Conservation (phyloP, 2,888 invertebrate genomes). For the Cabera pusaria region DNA sequence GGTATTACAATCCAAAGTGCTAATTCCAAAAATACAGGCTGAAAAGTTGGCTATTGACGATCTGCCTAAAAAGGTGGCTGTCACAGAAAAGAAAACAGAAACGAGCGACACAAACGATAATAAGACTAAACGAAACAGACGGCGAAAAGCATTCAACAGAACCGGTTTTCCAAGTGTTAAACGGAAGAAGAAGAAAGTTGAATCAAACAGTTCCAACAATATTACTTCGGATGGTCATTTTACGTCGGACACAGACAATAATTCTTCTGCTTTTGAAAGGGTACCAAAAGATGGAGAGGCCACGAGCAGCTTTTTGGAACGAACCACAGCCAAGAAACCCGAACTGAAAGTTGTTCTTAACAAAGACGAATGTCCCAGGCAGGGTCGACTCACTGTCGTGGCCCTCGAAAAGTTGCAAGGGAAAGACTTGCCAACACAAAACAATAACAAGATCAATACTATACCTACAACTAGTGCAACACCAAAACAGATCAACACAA, state of each 20-base stretch:
- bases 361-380: conserved; percentile 77
- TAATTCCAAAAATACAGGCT: conserved; percentile 67
- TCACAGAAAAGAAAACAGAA: conserved; percentile 55
- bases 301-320: conserved; percentile 85
- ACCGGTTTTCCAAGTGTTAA: conserved; percentile 94
- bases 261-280: conserved; percentile 83
- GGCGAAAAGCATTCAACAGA: conserved; percentile 91
- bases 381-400: conserved; percentile 83
- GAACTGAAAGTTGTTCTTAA: conserved; percentile 77
- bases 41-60: conserved; percentile 61
- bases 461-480: conserved; percentile 39
- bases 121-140: conserved; percentile 77
- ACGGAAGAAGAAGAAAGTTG: conserved; percentile 89
- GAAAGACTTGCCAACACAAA: conserved; percentile 56
- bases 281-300: conserved; percentile 88
- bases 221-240: conserved; percentile 60
- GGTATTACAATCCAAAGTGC: conserved; percentile 65
- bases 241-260: conserved; percentile 70
- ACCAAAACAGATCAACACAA: conserved; percentile 7
- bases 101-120: conserved; percentile 47
- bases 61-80: conserved; percentile 49
- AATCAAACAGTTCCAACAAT: conserved; percentile 46
- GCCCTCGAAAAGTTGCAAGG: conserved; percentile 85
- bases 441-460: conserved; percentile 45
- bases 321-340: conserved; percentile 75